Evolutionary conservation across 2,888 invertebrate species (phyloP).

Genomic region (Phengaris alcon): DNA sequence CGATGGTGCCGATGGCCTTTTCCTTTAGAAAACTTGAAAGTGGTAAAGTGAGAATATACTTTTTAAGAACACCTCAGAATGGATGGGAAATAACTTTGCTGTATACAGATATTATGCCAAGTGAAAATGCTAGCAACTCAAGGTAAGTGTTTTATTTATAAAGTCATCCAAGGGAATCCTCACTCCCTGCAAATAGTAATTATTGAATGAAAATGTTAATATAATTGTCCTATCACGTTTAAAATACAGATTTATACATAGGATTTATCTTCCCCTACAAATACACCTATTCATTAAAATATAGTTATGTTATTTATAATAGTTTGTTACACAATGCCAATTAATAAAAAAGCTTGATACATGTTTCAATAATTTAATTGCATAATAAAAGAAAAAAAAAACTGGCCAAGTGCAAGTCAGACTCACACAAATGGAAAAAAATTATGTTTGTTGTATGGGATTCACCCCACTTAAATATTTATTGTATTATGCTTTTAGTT

Average conservation of each 20-base stretch:
- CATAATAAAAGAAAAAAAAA: no score
- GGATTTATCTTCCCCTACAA: not conserved
- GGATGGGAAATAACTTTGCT: slow-evolving; percentile 94
- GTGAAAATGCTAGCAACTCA: slow-evolving; percentile 75
- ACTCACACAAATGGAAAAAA: no score
- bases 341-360: no score
- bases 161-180: not conserved
- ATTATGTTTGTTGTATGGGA: no score
- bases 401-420: no score
- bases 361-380: no score
- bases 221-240: not conserved
- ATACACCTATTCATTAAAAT: not conserved
- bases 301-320: no score
- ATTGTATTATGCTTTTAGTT: no score
- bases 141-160: slow-evolving; percentile 49
- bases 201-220: slow-evolving; percentile 6
- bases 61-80: slow-evolving; percentile 91
- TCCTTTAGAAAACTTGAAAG: slow-evolving; percentile 88
- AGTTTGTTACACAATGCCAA: no score
- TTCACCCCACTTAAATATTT: no score
- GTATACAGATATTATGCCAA: slow-evolving; percentile 88
- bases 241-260: not conserved
- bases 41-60: slow-evolving; percentile 92
- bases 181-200: not conserved
- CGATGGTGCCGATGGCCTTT: slow-evolving; percentile 90